phyloP scores from a whole-genome alignment of 2,113 vertebrate genomes.

The Dipodomys spectabilis region DNA sequence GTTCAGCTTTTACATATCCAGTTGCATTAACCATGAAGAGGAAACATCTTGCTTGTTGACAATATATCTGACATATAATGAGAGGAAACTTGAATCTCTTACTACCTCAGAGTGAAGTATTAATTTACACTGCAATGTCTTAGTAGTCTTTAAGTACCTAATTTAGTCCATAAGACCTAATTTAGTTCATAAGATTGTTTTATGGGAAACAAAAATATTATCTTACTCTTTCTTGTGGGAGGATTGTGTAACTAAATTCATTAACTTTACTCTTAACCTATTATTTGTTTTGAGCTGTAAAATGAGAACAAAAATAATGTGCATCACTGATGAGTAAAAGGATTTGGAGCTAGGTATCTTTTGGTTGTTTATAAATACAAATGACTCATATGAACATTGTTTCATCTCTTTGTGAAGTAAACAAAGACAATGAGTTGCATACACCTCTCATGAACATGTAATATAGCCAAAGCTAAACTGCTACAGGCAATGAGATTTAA shows the following conservation, averaged over 20 bases:
- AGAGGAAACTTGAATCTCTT: neutral
- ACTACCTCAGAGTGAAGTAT: constrained; percentile 2
- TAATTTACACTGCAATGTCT: neutral
- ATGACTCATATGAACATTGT: neutral
- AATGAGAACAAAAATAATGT: neutral
- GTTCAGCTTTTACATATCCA: neutral
- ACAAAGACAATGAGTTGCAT: neutral
- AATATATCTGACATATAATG: neutral
- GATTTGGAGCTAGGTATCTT: neutral
- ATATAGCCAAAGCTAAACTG: neutral
- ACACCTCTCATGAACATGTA: neutral
- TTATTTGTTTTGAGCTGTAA: neutral
- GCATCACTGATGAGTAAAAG: neutral
- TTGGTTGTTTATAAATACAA: neutral
- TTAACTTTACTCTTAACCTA: neutral
- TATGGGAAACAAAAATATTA: neutral
- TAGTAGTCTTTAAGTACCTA: neutral
- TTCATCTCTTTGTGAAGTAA: neutral
- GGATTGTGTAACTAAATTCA: neutral
- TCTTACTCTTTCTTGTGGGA: neutral
- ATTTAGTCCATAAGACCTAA: constrained; percentile 23
- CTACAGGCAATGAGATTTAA: neutral
- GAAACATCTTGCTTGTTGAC: neutral
- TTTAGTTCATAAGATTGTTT: constrained; percentile 5
- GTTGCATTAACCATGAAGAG: neutral